Evolutionary conservation across 2,113 vertebrate species (phyloP).

Genomic region (Poecilia latipinna): DNA sequence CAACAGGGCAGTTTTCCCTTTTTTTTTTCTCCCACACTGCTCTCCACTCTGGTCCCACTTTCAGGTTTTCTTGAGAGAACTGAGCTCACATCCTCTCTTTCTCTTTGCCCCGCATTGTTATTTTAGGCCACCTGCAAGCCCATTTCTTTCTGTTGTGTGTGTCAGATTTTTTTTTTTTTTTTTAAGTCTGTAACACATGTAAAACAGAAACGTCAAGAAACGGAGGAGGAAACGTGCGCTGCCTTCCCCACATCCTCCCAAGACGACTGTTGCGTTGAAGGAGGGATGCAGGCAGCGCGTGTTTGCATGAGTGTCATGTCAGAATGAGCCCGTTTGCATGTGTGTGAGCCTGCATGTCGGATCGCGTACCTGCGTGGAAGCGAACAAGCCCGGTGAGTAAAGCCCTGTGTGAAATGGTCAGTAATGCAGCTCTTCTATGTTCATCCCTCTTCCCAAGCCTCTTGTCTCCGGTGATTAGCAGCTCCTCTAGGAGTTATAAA

Average conservation of each 20-base stretch:
- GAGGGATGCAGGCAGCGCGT: slow-evolving; percentile 47
- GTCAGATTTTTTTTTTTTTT: slow-evolving; percentile 37
- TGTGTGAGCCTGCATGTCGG: slow-evolving; percentile 49
- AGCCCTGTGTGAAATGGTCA: slow-evolving; percentile 43
- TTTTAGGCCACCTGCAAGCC: slow-evolving; percentile 79
- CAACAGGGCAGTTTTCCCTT: slow-evolving; percentile 38
- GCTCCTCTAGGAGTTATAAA: slow-evolving; percentile 80
- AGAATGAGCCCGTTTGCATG: slow-evolving; percentile 17
- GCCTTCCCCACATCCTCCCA: slow-evolving; percentile 82
- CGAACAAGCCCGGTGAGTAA: slow-evolving; percentile 38
- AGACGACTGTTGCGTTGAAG: slow-evolving; percentile 69
- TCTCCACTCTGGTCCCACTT: slow-evolving; percentile 34
- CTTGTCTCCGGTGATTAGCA: slow-evolving; percentile 80
- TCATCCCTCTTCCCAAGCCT: slow-evolving; percentile 51
- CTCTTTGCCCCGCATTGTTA: slow-evolving; percentile 67
- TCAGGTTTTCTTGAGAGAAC: slow-evolving; percentile 32
- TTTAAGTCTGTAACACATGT: slow-evolving; percentile 55
- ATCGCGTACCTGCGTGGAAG: slow-evolving; percentile 33
- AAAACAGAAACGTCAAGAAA: slow-evolving; percentile 47
- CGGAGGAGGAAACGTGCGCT: slow-evolving; percentile 68
- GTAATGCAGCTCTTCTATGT: slow-evolving; percentile 57
- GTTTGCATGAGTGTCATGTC: slow-evolving; percentile 54
- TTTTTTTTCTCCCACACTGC: slow-evolving; percentile 7
- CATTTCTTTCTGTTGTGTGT: slow-evolving; percentile 44
- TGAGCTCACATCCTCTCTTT: slow-evolving; percentile 61